Percentiles rank a stretch among this genome's conserved stretches.
Conservation (phyloP, 2,888 invertebrate genomes). For the Esperia sulphurella region DNA sequence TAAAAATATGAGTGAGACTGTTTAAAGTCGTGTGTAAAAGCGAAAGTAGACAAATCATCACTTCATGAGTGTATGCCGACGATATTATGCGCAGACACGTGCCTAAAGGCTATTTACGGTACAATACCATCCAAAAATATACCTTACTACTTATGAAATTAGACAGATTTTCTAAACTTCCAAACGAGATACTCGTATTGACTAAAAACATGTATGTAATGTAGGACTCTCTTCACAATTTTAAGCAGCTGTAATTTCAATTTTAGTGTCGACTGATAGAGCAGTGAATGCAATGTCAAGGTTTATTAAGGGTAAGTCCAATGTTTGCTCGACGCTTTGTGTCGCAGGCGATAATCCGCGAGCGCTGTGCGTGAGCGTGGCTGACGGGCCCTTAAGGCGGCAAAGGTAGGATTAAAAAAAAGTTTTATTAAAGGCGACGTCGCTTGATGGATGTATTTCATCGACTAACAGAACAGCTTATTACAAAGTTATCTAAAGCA, state of each 20-base stretch:
- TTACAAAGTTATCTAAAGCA: constrained; percentile 1
- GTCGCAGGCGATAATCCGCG: constrained; percentile 52
- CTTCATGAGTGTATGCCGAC: constrained; percentile 60
- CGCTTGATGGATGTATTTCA: constrained; percentile 39
- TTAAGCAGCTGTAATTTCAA: constrained; percentile 21
- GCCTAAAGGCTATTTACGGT: constrained; percentile 31
- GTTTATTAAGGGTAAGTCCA: constrained; percentile 53
- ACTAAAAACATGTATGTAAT: constrained; percentile 5
- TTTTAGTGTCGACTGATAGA: constrained; percentile 25
- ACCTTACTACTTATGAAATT: constrained; percentile 23
- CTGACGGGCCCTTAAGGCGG: constrained; percentile 42
- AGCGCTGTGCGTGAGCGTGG: constrained; percentile 57
- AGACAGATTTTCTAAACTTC: constrained; percentile 19
- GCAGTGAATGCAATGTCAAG: constrained; percentile 39
- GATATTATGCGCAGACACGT: constrained; percentile 75
- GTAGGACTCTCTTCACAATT: constrained; percentile 17
- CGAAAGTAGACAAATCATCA: constrained; percentile 71
- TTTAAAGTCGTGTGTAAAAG: constrained; percentile 19
- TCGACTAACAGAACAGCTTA: not conserved
- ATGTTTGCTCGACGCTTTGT: constrained; percentile 48
- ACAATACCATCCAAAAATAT: constrained; percentile 25
- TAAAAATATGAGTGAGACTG: constrained; percentile 15
- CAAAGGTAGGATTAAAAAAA: constrained; percentile 47
- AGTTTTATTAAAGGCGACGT: constrained; percentile 35
- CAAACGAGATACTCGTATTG: not conserved